These are phyloP conservation scores for Ruditapes philippinarum DNA, from an alignment of 1,140 invertebrate genomes.

Conservation along the genomic window DNA sequence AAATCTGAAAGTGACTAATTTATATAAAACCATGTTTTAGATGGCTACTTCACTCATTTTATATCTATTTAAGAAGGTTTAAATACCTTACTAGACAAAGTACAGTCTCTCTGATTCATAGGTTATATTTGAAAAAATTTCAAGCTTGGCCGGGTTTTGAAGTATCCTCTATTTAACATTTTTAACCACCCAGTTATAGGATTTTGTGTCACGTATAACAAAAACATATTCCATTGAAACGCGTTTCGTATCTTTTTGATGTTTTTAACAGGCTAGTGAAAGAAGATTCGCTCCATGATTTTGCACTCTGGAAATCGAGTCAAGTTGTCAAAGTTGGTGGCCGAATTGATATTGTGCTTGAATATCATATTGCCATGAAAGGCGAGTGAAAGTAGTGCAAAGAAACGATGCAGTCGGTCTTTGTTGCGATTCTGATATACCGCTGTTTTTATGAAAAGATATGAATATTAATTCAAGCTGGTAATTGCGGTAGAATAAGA, in stretches of 20 bases:
- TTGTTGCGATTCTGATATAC: neutral
- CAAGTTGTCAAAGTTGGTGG: constrained; percentile 50
- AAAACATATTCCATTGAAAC: constrained; percentile 31
- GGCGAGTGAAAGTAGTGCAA: neutral
- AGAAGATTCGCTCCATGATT: constrained; percentile 19
- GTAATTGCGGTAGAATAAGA: constrained; percentile 11
- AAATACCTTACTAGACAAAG: constrained; percentile 12
- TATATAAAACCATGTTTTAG: too few species aligned
- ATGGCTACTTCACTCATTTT: neutral
- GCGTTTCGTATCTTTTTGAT: constrained; percentile 19
- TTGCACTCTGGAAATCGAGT: constrained; percentile 43
- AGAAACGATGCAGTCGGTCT: neutral
- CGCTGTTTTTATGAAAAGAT: constrained; percentile 2
- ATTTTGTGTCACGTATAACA: constrained; percentile 33
- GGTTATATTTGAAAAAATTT: neutral
- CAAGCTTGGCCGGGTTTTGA: constrained; percentile 6
- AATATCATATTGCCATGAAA: constrained; percentile 9
- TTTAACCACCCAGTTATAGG: constrained; percentile 26
- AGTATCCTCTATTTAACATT: constrained; percentile 26
- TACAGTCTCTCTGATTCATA: neutral
- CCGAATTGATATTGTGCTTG: constrained; percentile 5
- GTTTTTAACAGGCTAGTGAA: constrained; percentile 37
- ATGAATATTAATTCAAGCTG: neutral
- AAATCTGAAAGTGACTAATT: too few species aligned
- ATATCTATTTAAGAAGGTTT: neutral